These are phyloP conservation scores for Epizoanthus ramosus DNA, from an alignment of 92 coral and sea anemone species.

Conservation along the genomic window DNA sequence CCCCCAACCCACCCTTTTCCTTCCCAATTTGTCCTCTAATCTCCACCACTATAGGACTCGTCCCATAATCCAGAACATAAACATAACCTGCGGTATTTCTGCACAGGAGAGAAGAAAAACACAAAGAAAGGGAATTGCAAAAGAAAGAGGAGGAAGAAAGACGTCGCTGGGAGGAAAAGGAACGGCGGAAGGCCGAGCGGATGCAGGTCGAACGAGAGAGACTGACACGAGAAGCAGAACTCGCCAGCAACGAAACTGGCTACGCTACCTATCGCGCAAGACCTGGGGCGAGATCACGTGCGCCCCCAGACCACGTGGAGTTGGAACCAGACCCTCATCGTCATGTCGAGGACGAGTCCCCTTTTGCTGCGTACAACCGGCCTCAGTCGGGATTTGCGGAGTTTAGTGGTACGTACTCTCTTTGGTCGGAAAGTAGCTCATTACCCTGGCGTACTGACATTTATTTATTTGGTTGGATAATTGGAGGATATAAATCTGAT, in stretches of 20 bases:
- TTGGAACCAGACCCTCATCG: conserved; percentile 8
- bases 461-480: too few species aligned
- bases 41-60: too few species aligned
- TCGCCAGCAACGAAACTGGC: conserved; percentile 47
- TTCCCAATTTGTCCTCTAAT: too few species aligned
- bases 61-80: too few species aligned
- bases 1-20: too few species aligned
- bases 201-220: conserved; percentile 57
- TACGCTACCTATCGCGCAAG: conserved; percentile 71
- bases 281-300: conserved; percentile 41
- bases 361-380: conserved; percentile 19
- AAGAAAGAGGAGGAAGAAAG: conserved; percentile 76
- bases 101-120: conserved; percentile 76
- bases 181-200: conserved; percentile 62
- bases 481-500: too few species aligned
- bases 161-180: conserved; percentile 52
- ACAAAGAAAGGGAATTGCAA: conserved; percentile 64
- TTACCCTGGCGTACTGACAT: background rate
- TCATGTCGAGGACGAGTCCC: conserved; percentile 15
- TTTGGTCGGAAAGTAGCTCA: background rate
- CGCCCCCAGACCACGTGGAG: conserved; percentile 7
- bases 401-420: conserved; percentile 70
- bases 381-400: conserved; percentile 77
- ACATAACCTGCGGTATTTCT: background rate
- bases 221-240: conserved; percentile 34